Base-by-base conservation (phyloP, 2,113 vertebrate genomes). In the Catharus bicknelli region DNA sequence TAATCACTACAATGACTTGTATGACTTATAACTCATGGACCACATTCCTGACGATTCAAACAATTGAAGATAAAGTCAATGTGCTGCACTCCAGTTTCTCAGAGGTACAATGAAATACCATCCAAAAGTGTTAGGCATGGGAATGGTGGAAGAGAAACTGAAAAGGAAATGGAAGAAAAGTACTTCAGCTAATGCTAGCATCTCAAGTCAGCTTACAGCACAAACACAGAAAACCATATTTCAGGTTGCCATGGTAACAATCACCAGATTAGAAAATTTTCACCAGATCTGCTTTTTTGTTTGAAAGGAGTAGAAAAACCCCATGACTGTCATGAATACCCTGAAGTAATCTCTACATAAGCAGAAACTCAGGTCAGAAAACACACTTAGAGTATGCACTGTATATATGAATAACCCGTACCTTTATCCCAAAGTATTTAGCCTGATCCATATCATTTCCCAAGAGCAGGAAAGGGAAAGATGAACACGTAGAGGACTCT, bases 201-300 rank as follows among this genome's bases (percentile, higher is more conserved):
- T 74, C 53, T 81, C 40, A 55, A 43, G 20, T 67, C 59, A 75
- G n/a, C 54, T 63, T 68, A 90, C 2, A 81, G 57, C 45, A 54
- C 48, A 67, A 87, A 93, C 53, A 90, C 9, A 80, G 12, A 83
- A 66, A 70, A 18, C 48, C 30, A 13, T 78, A 75, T 58, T 95
- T 92, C 57, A 78, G 57, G 81, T 75, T 90, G 66, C 58, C 58
- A 75, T 4, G 17, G 83, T 59, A 92, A 88, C 86, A 83, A 86
- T 25, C n/a, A 91, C 48, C 80, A 82, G 83, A 88, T 83, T 48
- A 86, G 36, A 74, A 83, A 78, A 64, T 38, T 78, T 90, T 91
- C 51, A 92, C 92, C 69, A 86, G 72, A 90, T 74, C 80, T 36
- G 78, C 3, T 8, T 80, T 83, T 76, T 75, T 75, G 8, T 70